A percentile compares a stretch with the other conserved stretches of the same genome.
Evolutionary conservation across 2,888 invertebrate species (phyloP).

Genomic region (Nemoura dubitans): DNA sequence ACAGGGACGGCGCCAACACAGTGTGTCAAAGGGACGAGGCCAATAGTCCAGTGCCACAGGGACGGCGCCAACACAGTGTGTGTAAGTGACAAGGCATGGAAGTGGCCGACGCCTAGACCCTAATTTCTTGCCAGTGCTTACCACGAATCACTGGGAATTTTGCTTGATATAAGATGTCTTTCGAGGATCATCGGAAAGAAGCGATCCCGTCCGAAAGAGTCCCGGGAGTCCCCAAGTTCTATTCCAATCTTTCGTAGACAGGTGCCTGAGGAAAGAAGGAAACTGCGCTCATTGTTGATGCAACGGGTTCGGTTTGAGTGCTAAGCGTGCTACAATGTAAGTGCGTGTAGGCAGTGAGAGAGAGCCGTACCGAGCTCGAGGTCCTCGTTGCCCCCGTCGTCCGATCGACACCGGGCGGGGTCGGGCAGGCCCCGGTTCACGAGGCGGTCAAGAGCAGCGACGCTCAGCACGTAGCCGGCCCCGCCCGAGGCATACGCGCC

Average conservation of each 20-base stretch:
- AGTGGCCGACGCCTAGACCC: slow-evolving; percentile 62
- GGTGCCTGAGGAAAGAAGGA: slow-evolving; percentile 63
- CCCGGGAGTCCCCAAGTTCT: slow-evolving; percentile 86
- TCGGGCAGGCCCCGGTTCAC: slow-evolving; percentile 78
- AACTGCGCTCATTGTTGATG: not conserved
- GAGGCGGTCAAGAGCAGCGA: slow-evolving; percentile 80
- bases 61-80: no score
- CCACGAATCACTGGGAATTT: slow-evolving; percentile 72
- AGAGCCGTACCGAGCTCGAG: slow-evolving; percentile 82
- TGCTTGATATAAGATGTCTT: slow-evolving; percentile 89
- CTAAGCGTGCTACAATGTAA: no score
- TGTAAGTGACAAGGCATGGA: no score
- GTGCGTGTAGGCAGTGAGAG: not conserved
- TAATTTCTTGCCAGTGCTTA: no score
- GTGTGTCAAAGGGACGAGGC: no score
- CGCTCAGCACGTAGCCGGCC: slow-evolving; percentile 94
- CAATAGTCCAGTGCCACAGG: no score
- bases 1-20: no score
- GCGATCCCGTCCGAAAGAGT: slow-evolving; percentile 81
- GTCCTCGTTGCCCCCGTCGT: slow-evolving; percentile 85
- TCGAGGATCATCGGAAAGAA: slow-evolving; percentile 96
- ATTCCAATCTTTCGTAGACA: slow-evolving; percentile 89
- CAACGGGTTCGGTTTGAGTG: not conserved
- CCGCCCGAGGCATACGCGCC: slow-evolving; percentile 91
- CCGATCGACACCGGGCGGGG: slow-evolving; percentile 71